phyloP scores from a whole-genome alignment of 2,797 vertebrate species.

The Sebastes reedi region DNA sequence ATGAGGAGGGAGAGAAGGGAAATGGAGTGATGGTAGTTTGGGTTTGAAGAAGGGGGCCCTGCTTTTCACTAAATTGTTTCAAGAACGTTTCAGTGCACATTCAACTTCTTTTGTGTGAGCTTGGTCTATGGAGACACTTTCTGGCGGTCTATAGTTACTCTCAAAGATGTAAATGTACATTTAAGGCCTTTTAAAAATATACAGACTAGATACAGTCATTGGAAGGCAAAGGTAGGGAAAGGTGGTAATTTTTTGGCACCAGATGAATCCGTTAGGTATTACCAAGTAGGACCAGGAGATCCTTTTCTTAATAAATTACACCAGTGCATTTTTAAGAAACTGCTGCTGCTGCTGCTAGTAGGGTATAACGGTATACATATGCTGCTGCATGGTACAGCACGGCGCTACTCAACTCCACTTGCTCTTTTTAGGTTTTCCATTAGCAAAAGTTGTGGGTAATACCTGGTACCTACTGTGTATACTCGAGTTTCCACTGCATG shows the following conservation, averaged over 20 bases:
- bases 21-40: slow-evolving; percentile 26
- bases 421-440: no score
- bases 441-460: no score
- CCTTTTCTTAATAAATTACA: not conserved
- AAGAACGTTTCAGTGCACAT: slow-evolving; percentile 45
- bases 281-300: not conserved
- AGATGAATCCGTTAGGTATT: not conserved
- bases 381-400: no score
- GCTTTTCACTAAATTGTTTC: slow-evolving; percentile 62
- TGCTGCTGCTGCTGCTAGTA: not conserved
- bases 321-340: not conserved
- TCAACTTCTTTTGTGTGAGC: slow-evolving; percentile 4
- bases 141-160: not conserved
- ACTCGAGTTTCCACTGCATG: no score
- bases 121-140: not conserved
- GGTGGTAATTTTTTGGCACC: not conserved
- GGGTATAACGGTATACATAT: not conserved
- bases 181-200: not conserved
- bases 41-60: slow-evolving; percentile 44
- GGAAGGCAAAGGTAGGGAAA: not conserved
- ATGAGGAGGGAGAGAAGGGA: slow-evolving; percentile 13
- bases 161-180: not conserved
- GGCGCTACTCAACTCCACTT: no score
- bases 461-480: no score
- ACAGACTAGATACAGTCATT: not conserved